Base-by-base conservation (phyloP, 2,888 invertebrate genomes). In the Dermolepida albohirtum region DNA sequence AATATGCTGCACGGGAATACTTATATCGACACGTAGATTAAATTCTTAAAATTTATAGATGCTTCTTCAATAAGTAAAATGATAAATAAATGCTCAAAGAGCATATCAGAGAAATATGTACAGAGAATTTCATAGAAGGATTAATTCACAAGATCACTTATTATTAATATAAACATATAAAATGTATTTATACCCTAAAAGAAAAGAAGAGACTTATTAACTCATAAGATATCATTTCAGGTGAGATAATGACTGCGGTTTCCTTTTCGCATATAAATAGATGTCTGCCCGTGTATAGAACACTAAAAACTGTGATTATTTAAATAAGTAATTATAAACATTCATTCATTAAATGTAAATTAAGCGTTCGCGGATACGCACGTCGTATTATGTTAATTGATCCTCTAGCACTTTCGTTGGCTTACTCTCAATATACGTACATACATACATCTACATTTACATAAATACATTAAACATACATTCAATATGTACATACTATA, bases 301-400 rank as follows among this genome's bases (percentile, higher is more conserved):
- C 57, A 57, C 43, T 44, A 29, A 57, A 14, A 14, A 17, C 40
- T 40, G 43, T 41, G 22, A 52, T 34, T 51, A 51, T 64, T 51
- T 64, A 64, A 64, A 64, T 64, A 64, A 64, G 40, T 64, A 64
- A 64, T 64, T 64, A 64, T 51, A 51, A 63, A 41, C 51, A 50
- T 64, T 51, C 64, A 64, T 64, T 64, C 50, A 64, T 14, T 29
- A 64, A 64, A 64, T 64, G 64, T 52, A 64, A 64, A 64, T 64
- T 41, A 51, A 29, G 41, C 40, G 17, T 41, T 41, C 51, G 41
- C 64, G 41, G 40, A 52, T 51, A 64, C 52, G 52, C 52, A 40
- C 51, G 50, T 40, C 52, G 64, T 64, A 64, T 64, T 64, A 64
- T 64, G 64, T 51, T 51, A 64, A 64, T 64, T 64, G 51, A 27